phyloP scores from a whole-genome alignment of 2,113 vertebrate species.

The Stigmatopora argus region DNA sequence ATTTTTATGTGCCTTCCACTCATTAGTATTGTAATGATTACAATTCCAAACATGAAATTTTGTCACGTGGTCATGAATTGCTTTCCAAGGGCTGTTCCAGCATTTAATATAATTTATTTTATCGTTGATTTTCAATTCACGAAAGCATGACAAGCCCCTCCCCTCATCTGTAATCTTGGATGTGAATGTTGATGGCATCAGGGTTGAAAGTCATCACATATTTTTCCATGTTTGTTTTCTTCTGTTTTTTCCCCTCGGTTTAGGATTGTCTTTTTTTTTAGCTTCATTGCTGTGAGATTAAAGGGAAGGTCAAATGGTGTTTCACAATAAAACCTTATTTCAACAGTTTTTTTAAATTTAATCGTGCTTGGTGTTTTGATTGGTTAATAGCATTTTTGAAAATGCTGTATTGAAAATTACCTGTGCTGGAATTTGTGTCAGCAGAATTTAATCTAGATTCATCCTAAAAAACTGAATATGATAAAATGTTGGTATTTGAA shows the following conservation, averaged over 20 bases:
- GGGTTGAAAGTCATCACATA: not conserved
- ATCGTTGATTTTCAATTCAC: not conserved
- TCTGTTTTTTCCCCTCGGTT: not conserved
- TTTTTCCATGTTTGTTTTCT: not conserved
- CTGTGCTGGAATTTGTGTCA: too few relatives aligned
- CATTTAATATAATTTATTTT: not conserved
- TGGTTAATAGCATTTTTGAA: not conserved
- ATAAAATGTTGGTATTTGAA: too few relatives aligned
- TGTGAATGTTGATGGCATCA: too few relatives aligned
- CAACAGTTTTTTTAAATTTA: not conserved
- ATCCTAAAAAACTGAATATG: too few relatives aligned
- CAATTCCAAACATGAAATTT: not conserved
- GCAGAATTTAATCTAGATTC: too few relatives aligned
- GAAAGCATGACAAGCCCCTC: not conserved
- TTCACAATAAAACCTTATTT: conserved; percentile 2
- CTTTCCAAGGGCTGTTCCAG: not conserved
- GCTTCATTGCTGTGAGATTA: not conserved
- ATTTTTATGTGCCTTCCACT: not conserved
- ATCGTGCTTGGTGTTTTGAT: not conserved
- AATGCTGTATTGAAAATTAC: not conserved
- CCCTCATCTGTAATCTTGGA: not conserved
- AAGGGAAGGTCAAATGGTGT: not conserved
- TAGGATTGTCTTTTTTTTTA: not conserved
- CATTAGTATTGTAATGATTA: not conserved
- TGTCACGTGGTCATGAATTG: not conserved